Base-by-base conservation (phyloP, 2,888 invertebrate species). In the Eupithecia inturbata region DNA sequence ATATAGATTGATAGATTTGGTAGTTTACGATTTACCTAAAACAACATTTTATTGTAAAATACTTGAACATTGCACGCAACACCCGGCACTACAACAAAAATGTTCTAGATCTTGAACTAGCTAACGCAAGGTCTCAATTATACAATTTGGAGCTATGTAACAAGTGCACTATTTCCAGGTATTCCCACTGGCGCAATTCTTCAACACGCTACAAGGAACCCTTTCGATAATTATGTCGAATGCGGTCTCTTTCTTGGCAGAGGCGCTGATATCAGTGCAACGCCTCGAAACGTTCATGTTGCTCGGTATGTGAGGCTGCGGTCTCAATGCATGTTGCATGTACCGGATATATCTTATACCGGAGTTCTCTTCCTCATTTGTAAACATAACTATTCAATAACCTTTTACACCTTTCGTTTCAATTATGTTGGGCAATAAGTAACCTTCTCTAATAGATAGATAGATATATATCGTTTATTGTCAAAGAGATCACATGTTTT, bases 111-210 rank as follows among this genome's bases (percentile, higher is more conserved):
- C 41, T 62, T 39, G 33, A 68, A 68, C 36, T 60, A 68, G 57
- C 33, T 22, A 33, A 57, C 49, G 39, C 62, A 62, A 62, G 62
- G 57, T 57, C 26, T 57, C 26, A 14, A 57, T 26, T 22, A 57
- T 57, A 57, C 26, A 5, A 57, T 68, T 67, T 66, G 63, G 16
- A 72, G 62, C 70, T 74, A 68, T 72, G 60, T 70, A 80, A 75
- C 80, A 80, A 76, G 41, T 75, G 67, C 79, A 72, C 74, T 74
- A 84, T 84, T 93, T 95, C 36, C 94, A 95, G 94, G 95, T 95
- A 67, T 96, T 96, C 80, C 95, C 95, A 77, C 86, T 96, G 91
- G 96, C 96, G 79, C 95, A 95, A 88, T 96, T 96, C 91, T 96
- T 92, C 90, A 96, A 96, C 87, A 94, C 95, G 53, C 91, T 96